Base-by-base conservation (phyloP, 2,113 vertebrate genomes). In the Oryzias melastigma region DNA sequence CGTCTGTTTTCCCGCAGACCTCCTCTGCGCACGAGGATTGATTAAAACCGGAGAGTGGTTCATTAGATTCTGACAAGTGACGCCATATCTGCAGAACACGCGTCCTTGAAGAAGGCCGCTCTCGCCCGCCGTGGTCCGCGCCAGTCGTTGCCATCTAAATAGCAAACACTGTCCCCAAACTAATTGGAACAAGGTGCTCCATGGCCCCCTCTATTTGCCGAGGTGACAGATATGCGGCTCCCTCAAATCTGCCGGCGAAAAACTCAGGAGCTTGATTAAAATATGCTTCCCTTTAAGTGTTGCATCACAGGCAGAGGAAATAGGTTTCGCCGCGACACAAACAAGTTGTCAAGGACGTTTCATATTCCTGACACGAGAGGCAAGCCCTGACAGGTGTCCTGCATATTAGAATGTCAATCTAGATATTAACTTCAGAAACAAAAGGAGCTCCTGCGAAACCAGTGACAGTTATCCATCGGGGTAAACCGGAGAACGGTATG, bases 121-220 rank as follows among this genome's bases (percentile, higher is more conserved):
- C 29, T 16, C 44, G 67, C 67, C 63, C 71, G 62, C 35, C 43
- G 79, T 62, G 76, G 58, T 67, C 69, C 15, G 46, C 53, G 44
- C 19, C 27, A 35, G 73, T 69, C 40, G 27, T 65, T 66, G 84
- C 61, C 75, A 44, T 80, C 77, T 67, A 63, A 50, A 22, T 78
- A 15, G 69, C 66, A 72, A 79, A 82, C 83, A 65, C 73, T 19
- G 47, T 62, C 68, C 71, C 58, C 42, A 65, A 60, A 75, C 80
- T 85, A 85, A 89, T 85, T 87, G 86, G 83, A 87, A 87, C 86
- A 83, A 83, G 84, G 81, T 64, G 78, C 75, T 80, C 60, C 5
- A 56, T 75, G 54, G 65, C 75, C 72, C 52, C 35, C 2, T 35
- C 71, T 78, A 62, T 81, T 79, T 77, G 58, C 75, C 25, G 62